phyloP scores from a whole-genome alignment of 2,888 invertebrate species.

The Trissolcus brochymenae region DNA sequence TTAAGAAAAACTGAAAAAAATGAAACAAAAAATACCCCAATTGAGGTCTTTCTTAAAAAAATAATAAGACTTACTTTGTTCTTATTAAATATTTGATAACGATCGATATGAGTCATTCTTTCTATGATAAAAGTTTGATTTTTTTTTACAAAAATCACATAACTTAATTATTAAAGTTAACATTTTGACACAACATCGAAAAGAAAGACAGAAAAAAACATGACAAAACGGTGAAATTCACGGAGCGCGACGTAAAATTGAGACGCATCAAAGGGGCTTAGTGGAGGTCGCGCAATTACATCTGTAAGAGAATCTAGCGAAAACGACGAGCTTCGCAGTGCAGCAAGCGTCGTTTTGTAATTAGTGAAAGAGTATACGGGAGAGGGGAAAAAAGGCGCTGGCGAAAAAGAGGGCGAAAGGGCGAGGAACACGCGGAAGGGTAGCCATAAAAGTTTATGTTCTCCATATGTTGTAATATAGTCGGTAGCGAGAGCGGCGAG shows the following conservation, averaged over 20 bases:
- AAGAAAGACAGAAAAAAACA: neutral
- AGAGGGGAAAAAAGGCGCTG: conserved; percentile 59
- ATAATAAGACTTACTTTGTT: no score
- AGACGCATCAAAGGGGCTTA: conserved; percentile 29
- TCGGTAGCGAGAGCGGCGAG: conserved; percentile 70
- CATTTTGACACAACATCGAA: neutral
- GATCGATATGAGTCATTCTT: no score
- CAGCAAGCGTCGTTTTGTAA: conserved; percentile 63
- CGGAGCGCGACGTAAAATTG: conserved; percentile 4
- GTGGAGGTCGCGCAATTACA: conserved; percentile 33
- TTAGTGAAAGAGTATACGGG: conserved; percentile 63
- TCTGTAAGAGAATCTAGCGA: conserved; percentile 36
- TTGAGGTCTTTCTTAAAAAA: no score
- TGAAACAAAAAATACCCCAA: no score
- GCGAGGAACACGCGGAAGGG: conserved; percentile 71
- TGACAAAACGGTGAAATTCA: neutral
- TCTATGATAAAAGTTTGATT: no score
- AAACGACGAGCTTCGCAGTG: conserved; percentile 46
- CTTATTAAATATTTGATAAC: no score
- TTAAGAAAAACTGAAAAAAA: no score
- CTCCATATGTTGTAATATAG: conserved; percentile 77
- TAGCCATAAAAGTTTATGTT: conserved; percentile 77
- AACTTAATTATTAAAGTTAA: no score
- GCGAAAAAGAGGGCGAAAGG: conserved; percentile 60
- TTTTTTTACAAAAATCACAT: no score